phyloP scores from a whole-genome alignment of 2,888 invertebrate species.

The Protophormia terraenovae region DNA sequence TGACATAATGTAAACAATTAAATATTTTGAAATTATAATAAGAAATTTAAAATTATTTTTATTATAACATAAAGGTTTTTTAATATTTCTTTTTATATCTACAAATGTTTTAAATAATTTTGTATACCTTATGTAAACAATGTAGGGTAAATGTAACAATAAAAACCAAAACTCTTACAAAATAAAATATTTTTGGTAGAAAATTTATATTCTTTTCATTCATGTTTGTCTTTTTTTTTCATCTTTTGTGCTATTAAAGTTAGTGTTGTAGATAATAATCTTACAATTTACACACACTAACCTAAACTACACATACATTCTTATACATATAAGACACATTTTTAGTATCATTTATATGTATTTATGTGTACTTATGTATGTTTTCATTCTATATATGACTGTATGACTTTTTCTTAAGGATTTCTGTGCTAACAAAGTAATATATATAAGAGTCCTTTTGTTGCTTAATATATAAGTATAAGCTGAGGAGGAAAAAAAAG shows the following conservation, averaged over 20 bases:
- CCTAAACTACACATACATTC: neutral
- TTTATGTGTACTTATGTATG: neutral
- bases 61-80: too few relatives aligned
- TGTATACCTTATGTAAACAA: neutral
- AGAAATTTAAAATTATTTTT: too few relatives aligned
- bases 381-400: neutral
- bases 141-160: neutral
- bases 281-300: conserved; percentile 26
- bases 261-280: conserved; percentile 50
- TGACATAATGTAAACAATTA: too few relatives aligned
- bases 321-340: neutral
- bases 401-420: neutral
- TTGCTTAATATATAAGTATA: neutral
- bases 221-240: too few relatives aligned
- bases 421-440: neutral
- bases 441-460: neutral
- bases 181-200: conserved; percentile 38
- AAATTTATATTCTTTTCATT: conserved; percentile 6
- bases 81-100: neutral
- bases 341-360: conserved; percentile 22
- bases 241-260: neutral
- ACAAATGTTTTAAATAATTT: neutral
- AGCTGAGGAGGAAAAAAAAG: neutral
- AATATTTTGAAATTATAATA: too few relatives aligned
- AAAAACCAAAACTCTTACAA: conserved; percentile 5